A percentile compares a stretch with the other conserved stretches of the same genome.
These are phyloP conservation scores for Schmidtea mediterranea DNA, from an alignment of 1,140 invertebrate species.

Conservation along the genomic window DNA sequence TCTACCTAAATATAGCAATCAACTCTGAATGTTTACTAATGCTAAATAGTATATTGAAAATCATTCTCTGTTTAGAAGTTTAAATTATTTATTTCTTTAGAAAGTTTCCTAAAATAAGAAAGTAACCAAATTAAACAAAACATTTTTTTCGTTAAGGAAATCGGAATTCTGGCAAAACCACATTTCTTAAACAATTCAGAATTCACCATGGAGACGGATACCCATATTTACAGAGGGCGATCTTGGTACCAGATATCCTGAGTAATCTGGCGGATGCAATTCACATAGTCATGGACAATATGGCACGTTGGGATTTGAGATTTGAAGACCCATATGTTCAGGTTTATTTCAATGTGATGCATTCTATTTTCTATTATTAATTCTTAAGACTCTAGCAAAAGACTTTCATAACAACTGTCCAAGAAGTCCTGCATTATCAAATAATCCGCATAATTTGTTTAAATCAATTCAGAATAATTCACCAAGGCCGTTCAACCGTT, in stretches of 20 bases:
- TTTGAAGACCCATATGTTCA: slow-evolving; percentile 10
- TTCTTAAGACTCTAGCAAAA: not conserved
- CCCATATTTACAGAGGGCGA: slow-evolving; percentile 11
- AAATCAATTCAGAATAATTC: too few species aligned
- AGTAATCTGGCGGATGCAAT: slow-evolving; percentile 15
- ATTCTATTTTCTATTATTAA: not conserved
- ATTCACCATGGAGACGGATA: slow-evolving; percentile 17
- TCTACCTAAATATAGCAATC: too few species aligned
- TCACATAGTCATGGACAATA: slow-evolving; percentile 13
- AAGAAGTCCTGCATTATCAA: not conserved
- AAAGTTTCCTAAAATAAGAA: too few species aligned
- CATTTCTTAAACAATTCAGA: slow-evolving; percentile 18
- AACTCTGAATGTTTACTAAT: too few species aligned
- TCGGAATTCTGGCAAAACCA: not conserved
- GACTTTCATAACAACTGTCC: not conserved
- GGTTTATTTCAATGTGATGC: slow-evolving; percentile 9
- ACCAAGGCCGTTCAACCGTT: too few species aligned
- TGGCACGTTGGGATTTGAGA: slow-evolving; percentile 10
- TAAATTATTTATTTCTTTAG: too few species aligned
- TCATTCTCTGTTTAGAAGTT: too few species aligned
- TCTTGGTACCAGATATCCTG: slow-evolving; percentile 12
- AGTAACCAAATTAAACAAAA: too few species aligned
- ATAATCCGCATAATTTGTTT: not conserved
- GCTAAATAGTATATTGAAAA: too few species aligned
- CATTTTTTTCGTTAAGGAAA: not conserved